Evolutionary conservation across 2,888 invertebrate genomes (phyloP), one percentile per base, ranked within the genome.

Genomic region (Hedychridium roseum): DNA sequence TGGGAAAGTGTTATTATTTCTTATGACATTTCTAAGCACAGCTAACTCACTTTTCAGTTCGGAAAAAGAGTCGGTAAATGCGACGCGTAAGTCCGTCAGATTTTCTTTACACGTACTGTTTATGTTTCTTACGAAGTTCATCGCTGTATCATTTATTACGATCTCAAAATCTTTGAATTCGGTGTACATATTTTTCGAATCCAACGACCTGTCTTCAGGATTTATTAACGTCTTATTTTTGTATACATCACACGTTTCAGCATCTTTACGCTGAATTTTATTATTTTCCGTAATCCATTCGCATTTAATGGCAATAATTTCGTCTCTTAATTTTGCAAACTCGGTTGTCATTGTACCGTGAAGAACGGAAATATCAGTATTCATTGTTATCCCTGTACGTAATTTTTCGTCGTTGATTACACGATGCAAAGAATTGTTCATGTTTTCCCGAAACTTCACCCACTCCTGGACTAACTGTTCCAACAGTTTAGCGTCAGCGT

Each of bases 91-190:
- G 7, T 45, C 44, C 6, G 52, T 20, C 50, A 64, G 51, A 14
- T 55, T 59, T 0, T 46, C 32, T 1, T 40, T 50, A 7, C 44
- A 49, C 1, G 49, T 38, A 1, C 23, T 18, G 1, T 50, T 54
- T 3, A 66, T 55, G 1, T 17, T 27, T 5, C 38, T 43, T 17
- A 70, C 34, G 1, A 68, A 50, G 36, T 50, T 54, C 32, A 37
- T 43, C 14, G 70, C 40, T 0, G 66, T 68, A 2, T 52, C 40
- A 28, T 70, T 70, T 4, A 71, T 66, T 11, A 58, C 46, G 1
- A 43, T 46, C 30, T 64, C 64, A 39, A 61, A 65, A n/a, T 40
- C 52, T 4, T 40, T 2, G 68, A 68, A 70, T 1, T 59, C 59
- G 1, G 17, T 36, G n/a, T n/a, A n/a, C n/a, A n/a, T n/a, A n/a